Percentiles rank a stretch among this genome's conserved stretches.
phyloP scores from a whole-genome alignment of 2,113 vertebrate genomes.

The Prietella phreatophila region DNA sequence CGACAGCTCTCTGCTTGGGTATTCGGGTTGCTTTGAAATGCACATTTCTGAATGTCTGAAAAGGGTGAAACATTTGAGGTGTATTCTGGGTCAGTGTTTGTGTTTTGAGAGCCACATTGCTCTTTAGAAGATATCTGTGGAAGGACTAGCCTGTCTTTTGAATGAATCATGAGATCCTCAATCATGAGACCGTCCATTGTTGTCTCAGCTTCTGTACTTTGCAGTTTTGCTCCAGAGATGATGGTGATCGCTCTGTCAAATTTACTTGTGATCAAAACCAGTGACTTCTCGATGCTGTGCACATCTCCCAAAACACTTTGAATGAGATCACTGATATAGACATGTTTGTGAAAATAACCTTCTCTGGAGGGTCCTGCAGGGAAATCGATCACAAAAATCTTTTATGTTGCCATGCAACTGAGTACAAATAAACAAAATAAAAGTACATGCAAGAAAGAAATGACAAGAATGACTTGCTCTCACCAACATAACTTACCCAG shows the following conservation, averaged over 20 bases:
- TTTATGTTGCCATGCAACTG: background rate
- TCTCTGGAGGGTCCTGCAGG: conserved; percentile 26
- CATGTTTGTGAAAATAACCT: conserved; percentile 7
- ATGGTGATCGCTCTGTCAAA: conserved; percentile 16
- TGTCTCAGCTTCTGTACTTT: background rate
- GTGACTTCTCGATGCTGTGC: conserved; percentile 33
- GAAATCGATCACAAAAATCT: background rate
- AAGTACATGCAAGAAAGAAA: background rate
- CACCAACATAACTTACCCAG: conserved; percentile 30
- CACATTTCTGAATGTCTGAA: background rate
- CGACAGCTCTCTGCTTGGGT: background rate
- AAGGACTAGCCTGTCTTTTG: conserved; percentile 3
- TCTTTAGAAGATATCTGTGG: conserved; percentile 11
- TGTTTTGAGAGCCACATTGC: background rate
- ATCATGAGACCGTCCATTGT: background rate
- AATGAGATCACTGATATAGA: conserved; percentile 22
- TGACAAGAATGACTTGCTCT: background rate
- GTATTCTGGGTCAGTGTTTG: background rate
- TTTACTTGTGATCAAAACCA: conserved; percentile 28
- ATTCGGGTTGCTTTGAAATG: background rate
- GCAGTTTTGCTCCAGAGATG: conserved; percentile 17
- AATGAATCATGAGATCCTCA: background rate
- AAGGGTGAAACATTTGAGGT: background rate
- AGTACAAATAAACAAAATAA: conserved; percentile 1
- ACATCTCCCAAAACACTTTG: conserved; percentile 43